A percentile compares a stretch with the other conserved stretches of the same genome.
Conservation (phyloP, 2,797 vertebrate genomes). For the Uromys caudimaculatus region DNA sequence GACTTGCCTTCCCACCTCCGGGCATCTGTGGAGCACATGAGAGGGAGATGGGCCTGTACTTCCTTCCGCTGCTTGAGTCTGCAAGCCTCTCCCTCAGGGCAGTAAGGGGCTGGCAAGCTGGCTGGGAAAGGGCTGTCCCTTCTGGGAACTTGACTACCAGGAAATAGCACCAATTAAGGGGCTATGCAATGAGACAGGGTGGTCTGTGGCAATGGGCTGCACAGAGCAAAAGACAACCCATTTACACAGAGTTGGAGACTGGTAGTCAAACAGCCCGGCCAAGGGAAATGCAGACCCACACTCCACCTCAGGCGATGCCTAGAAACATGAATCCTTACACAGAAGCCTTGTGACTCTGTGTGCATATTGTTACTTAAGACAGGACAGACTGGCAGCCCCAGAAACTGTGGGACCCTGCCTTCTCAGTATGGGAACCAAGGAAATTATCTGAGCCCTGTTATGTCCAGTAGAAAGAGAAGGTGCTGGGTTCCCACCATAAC, state of each 20-base stretch:
- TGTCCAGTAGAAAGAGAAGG: not conserved
- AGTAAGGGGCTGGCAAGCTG: not conserved
- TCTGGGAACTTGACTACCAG: constrained; percentile 48
- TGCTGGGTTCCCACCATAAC: not conserved
- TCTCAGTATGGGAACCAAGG: not conserved
- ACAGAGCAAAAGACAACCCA: not conserved
- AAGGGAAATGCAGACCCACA: not conserved
- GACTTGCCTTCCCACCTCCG: not conserved
- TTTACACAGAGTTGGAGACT: not conserved
- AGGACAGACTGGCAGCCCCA: not conserved
- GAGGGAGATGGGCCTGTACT: not conserved
- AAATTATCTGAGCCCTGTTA: no score
- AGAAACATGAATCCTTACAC: not conserved
- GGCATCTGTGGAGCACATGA: not conserved
- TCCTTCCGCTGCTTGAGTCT: not conserved
- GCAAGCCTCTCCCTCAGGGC: not conserved
- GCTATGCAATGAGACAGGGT: not conserved
- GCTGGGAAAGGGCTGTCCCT: constrained; percentile 34
- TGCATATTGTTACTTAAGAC: not conserved
- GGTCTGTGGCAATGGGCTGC: not conserved
- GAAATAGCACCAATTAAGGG: constrained; percentile 15
- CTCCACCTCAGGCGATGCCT: not conserved
- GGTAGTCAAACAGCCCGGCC: not conserved
- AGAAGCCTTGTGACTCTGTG: not conserved
- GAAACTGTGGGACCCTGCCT: not conserved